These are phyloP conservation scores for Cephus cinctus DNA, from an alignment of 1,140 invertebrate genomes.

Conservation along the genomic window DNA sequence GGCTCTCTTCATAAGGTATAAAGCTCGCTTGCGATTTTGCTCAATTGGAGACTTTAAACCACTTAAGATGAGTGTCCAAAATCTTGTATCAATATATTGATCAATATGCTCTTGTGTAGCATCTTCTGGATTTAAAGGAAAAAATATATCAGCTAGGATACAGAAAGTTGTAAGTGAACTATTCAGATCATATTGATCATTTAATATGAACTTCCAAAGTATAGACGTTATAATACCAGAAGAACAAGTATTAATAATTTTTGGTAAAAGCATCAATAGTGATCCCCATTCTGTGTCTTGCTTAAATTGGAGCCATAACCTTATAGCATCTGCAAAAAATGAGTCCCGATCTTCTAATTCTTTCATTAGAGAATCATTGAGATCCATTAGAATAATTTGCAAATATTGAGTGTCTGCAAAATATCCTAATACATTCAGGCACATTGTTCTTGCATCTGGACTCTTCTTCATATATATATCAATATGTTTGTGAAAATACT, in stretches of 20 bases:
- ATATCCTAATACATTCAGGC: constrained; percentile 30
- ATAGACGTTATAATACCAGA: constrained; percentile 9
- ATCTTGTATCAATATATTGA: constrained; percentile 18
- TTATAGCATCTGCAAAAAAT: constrained; percentile 6
- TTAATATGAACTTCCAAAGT: constrained; percentile 21
- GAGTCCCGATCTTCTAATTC: constrained; percentile 4
- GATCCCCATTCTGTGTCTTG: constrained; percentile 24
- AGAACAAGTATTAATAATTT: constrained; percentile 21
- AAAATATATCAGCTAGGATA: constrained; percentile 26
- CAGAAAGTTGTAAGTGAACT: constrained; percentile 24
- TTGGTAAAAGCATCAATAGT: constrained; percentile 30
- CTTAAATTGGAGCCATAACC: constrained; percentile 22
- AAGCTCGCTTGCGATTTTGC: constrained; percentile 41
- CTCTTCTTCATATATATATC: constrained; percentile 1
- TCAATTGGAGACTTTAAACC: constrained; percentile 25
- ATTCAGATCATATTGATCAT: constrained; percentile 11
- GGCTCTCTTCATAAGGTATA: constrained; percentile 41
- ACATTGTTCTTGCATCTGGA: constrained; percentile 11
- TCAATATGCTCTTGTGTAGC: constrained; percentile 8
- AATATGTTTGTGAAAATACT: constrained; percentile 18
- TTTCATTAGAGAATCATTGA: not conserved
- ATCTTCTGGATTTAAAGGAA: constrained; percentile 13
- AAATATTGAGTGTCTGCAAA: constrained; percentile 25
- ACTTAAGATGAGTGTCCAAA: constrained; percentile 30
- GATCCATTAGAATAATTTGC: constrained; percentile 1